These are phyloP conservation scores for Podiceps cristatus DNA, from an alignment of 2,113 vertebrate genomes.

Conservation along the genomic window DNA sequence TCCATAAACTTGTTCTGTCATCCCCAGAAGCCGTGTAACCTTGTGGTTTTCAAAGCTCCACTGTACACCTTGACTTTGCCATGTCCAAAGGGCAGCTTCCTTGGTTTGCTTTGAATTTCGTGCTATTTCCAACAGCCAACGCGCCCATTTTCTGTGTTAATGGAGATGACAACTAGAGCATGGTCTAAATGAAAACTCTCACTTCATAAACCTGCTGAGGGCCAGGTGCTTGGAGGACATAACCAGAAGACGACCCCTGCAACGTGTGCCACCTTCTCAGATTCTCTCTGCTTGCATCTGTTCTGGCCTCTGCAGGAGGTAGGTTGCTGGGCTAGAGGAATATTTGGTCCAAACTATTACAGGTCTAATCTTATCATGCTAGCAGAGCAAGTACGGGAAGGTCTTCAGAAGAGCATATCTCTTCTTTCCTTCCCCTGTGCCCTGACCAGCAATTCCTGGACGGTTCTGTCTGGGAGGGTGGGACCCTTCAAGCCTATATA, in stretches of 20 bases:
- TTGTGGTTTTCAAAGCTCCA: background rate
- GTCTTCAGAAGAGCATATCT: background rate
- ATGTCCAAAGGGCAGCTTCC: background rate
- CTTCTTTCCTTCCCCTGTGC: background rate
- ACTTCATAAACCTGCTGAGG: background rate
- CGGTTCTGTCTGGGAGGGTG: background rate
- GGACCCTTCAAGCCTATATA: background rate
- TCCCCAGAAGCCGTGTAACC: background rate
- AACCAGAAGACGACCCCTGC: background rate
- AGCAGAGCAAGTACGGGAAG: background rate
- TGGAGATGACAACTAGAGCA: too few species aligned
- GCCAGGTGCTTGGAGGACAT: background rate
- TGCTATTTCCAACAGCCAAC: background rate
- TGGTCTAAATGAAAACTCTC: background rate
- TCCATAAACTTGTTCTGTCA: rapidly evolving
- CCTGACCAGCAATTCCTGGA: background rate
- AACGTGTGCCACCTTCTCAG: background rate
- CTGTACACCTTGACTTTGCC: background rate
- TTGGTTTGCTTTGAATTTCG: background rate
- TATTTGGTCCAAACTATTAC: background rate
- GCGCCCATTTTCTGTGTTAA: background rate
- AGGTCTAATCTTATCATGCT: background rate
- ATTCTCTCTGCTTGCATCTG: background rate
- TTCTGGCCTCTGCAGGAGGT: background rate
- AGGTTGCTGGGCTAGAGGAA: background rate